A percentile compares a stretch with the other conserved stretches of the same genome.
These are phyloP conservation scores for Rhynchopsitta pachyrhyncha DNA, from an alignment of 2,113 vertebrate genomes.

Conservation along the genomic window DNA sequence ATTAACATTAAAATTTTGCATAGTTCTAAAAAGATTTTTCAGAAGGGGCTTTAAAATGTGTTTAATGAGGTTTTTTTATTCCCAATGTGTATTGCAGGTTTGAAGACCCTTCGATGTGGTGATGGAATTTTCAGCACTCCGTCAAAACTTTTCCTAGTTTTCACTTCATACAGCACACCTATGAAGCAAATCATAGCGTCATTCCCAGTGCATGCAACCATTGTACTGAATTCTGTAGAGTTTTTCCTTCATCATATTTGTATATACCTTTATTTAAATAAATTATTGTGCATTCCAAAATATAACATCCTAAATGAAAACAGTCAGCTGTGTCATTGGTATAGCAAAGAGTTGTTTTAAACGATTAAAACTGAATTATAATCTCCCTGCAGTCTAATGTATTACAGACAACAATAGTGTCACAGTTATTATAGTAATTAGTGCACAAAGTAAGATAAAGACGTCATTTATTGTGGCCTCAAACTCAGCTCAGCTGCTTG, in stretches of 20 bases:
- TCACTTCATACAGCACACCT: slow-evolving; percentile 52
- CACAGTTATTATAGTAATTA: background rate
- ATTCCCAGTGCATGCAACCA: slow-evolving; percentile 74
- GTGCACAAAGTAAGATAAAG: background rate
- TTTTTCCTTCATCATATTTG: slow-evolving; percentile 63
- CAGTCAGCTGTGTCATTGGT: background rate
- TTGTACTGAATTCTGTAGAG: slow-evolving; percentile 56
- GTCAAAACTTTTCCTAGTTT: slow-evolving; percentile 65
- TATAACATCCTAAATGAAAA: slow-evolving; percentile 50
- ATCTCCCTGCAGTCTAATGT: slow-evolving; percentile 3
- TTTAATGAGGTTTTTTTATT: background rate
- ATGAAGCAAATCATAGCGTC: slow-evolving; percentile 41
- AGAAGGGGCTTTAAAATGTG: background rate
- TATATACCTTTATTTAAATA: slow-evolving; percentile 80
- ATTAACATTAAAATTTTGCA: background rate
- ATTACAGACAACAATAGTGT: background rate
- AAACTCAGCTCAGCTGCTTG: background rate
- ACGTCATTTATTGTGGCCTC: background rate
- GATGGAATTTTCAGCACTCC: slow-evolving; percentile 66
- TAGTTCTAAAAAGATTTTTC: background rate
- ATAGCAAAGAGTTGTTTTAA: slow-evolving; percentile 38
- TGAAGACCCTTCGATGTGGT: slow-evolving; percentile 83
- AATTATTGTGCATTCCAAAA: slow-evolving; percentile 79
- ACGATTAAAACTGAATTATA: slow-evolving; percentile 53
- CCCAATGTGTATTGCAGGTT: slow-evolving; percentile 71